These are phyloP conservation scores for Epizoanthus ramosus DNA, from an alignment of 92 coral and sea anemone species.

Conservation along the genomic window DNA sequence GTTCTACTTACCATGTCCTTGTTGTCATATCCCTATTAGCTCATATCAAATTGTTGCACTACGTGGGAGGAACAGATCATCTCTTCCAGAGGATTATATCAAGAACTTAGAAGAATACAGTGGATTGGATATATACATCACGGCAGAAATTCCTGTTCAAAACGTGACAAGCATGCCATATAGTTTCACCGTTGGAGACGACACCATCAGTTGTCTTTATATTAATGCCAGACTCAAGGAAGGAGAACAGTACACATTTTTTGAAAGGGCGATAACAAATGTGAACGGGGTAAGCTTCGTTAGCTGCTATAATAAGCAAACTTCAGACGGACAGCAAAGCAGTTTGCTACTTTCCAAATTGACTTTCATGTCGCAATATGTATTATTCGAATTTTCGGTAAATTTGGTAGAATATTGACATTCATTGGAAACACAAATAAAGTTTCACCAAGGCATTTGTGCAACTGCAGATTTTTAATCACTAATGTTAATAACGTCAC, in stretches of 20 bases:
- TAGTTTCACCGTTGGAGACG: background rate
- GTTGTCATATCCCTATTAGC: background rate
- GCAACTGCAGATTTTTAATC: too few species aligned
- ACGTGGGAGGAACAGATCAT: background rate
- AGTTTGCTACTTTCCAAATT: too few species aligned
- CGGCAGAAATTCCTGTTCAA: background rate
- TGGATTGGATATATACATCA: background rate
- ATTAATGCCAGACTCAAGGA: background rate
- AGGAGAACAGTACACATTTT: background rate
- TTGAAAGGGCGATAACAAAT: background rate
- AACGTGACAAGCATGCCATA: background rate
- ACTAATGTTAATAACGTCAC: too few species aligned
- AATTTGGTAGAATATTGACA: too few species aligned
- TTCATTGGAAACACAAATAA: too few species aligned
- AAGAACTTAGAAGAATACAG: background rate
- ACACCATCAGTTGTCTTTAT: background rate
- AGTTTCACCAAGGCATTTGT: too few species aligned
- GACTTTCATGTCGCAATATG: too few species aligned
- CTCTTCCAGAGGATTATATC: background rate
- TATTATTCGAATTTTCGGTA: too few species aligned
- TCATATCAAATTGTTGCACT: slow-evolving; percentile 11
- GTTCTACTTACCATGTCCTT: background rate
- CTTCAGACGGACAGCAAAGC: too few species aligned
- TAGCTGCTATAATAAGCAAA: too few species aligned
- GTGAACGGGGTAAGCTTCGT: background rate